Conservation (phyloP, 2,113 vertebrate genomes). For the Acanthochromis polyacanthus region DNA sequence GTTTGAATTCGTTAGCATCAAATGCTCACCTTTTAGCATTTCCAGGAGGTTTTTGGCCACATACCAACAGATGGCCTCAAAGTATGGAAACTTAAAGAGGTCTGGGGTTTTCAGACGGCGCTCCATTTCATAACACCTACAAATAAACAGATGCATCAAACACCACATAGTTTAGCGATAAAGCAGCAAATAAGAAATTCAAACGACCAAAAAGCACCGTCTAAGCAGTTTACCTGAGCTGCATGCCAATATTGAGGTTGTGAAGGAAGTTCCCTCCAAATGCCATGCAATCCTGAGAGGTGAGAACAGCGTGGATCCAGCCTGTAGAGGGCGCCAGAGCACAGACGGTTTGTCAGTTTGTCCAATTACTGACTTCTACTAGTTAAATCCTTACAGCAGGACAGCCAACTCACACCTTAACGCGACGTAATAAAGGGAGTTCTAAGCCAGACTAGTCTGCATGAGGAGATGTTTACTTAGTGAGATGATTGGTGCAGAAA, state of each 20-base stretch:
- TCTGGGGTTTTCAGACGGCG: slow-evolving; percentile 98
- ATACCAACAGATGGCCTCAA: slow-evolving; percentile 99
- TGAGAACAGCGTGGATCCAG: slow-evolving; percentile 99
- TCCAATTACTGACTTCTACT: neutral
- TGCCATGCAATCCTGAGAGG: slow-evolving; percentile 99
- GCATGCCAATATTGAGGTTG: slow-evolving; percentile 99
- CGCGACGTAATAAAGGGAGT: neutral
- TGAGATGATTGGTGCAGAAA: neutral
- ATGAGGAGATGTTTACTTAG: neutral
- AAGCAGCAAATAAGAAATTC: neutral
- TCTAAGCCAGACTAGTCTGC: no score
- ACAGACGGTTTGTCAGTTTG: neutral
- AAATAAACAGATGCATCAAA: neutral
- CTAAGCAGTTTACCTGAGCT: slow-evolving; percentile 90
- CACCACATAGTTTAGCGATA: neutral
- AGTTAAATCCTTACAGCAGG: neutral
- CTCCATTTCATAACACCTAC: slow-evolving; percentile 99
- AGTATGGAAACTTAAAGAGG: slow-evolving; percentile 99
- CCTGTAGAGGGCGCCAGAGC: slow-evolving; percentile 84
- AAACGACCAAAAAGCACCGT: neutral
- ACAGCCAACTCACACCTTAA: neutral
- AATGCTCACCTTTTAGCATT: slow-evolving; percentile 92
- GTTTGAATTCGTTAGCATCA: neutral
- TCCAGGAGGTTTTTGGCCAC: slow-evolving; percentile 98
- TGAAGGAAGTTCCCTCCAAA: slow-evolving; percentile 99